Evolutionary conservation across 1,140 invertebrate species (phyloP), one percentile per base, ranked within the genome.

Genomic region (Acyrthosiphon pisum): DNA sequence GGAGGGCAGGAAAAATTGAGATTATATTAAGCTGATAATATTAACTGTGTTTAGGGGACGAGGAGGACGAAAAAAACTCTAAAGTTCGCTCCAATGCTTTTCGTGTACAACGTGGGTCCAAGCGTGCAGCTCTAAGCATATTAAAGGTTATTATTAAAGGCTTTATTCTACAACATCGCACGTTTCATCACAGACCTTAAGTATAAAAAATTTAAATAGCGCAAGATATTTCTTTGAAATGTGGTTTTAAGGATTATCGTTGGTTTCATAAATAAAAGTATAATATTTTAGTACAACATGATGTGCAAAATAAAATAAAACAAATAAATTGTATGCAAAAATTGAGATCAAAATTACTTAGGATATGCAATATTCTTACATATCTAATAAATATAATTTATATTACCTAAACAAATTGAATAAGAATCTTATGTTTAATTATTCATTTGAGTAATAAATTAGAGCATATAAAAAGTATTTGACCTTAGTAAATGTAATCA

Each of bases 1-100:
- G 46, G 91, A 84, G 81, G 30, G 91, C 56, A 50, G 46, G 48
- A 93, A 93, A 84, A 93, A 93, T 93, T 86, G 91, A 93, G 91
- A 93, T 93, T 93, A 93, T 83, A 92, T 92, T 92, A 92, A 92
- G 91, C 68, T 50, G 91, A 93, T 86, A 86, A 50, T 93, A 93
- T 84, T 93, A 84, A 93, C 91, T 44, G 48, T 50, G 81, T 93
- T 86, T 93, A 93, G 48, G 48, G 81, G 46, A 50, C 23, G 50
- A 84, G 18, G n/a, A 30, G 48, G 20, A 84, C 30, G 91, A 37
- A 56, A 90, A 60, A 68, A 53, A 44, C 89, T 60, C 89, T 90
- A 6, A 30, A 90, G 89, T 90, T 90, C 56, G 35, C 37, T 68
- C 56, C 88, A 89, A 89, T 89, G 88, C 48, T 53, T 89, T 56